Conservation (phyloP, 2,113 vertebrate species). For the Syngnathoides biaculeatus region DNA sequence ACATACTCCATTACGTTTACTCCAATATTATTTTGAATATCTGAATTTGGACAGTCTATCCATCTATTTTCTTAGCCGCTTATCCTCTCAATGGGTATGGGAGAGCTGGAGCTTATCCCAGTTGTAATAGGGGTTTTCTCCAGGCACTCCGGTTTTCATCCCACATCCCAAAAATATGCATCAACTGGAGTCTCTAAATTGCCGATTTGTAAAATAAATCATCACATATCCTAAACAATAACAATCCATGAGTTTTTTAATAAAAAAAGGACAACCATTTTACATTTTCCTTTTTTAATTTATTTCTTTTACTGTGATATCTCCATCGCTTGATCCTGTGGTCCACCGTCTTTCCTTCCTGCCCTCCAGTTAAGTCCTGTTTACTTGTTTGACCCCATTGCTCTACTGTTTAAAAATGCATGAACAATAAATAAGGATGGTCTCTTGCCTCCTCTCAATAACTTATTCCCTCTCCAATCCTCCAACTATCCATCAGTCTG, state of each 20-base stretch:
- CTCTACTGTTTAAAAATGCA: constrained; percentile 66
- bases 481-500: constrained; percentile 30
- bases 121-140: too few relatives aligned
- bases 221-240: background rate
- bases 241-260: background rate
- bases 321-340: constrained; percentile 25
- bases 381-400: constrained; percentile 66
- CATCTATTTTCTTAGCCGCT: too few relatives aligned
- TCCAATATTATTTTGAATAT: too few relatives aligned
- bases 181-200: too few relatives aligned
- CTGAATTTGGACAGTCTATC: too few relatives aligned
- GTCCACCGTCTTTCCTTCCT: constrained; percentile 24
- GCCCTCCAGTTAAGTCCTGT: constrained; percentile 56
- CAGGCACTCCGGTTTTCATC: too few relatives aligned
- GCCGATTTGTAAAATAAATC: too few relatives aligned
- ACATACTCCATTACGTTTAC: too few relatives aligned
- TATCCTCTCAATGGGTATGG: too few relatives aligned
- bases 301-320: constrained; percentile 15
- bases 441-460: constrained; percentile 8
- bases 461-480: constrained; percentile 10
- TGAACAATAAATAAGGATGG: constrained; percentile 67
- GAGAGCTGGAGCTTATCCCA: too few relatives aligned
- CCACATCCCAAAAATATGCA: too few relatives aligned
- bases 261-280: background rate
- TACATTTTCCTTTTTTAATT: background rate